Percentiles rank a stretch among this genome's conserved stretches.
Conservation (phyloP, 1,140 invertebrate genomes). For the Theocolax elegans region DNA sequence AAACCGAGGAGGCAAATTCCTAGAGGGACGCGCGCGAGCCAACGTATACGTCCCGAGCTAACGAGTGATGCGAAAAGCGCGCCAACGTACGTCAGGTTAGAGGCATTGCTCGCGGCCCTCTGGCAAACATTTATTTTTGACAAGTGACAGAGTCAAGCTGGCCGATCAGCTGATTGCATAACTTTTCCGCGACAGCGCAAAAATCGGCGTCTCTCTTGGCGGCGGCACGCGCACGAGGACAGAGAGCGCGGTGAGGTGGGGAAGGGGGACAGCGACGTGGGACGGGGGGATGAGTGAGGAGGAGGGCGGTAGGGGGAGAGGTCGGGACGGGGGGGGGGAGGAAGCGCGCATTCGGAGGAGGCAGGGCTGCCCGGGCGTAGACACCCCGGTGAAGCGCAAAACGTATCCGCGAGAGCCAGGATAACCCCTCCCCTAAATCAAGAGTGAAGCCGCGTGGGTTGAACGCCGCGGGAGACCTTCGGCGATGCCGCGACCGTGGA, state of each 20-base stretch:
- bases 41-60: too few relatives aligned
- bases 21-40: too few relatives aligned
- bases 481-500: neutral
- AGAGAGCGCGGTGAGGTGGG: too few relatives aligned
- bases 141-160: slow-evolving; percentile 58
- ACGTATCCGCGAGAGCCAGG: too few relatives aligned
- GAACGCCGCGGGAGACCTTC: too few relatives aligned
- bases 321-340: neutral
- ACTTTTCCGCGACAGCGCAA: slow-evolving; percentile 56
- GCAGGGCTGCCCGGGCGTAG: too few relatives aligned
- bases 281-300: neutral
- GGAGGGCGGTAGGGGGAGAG: neutral
- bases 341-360: neutral
- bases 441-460: too few relatives aligned
- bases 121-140: slow-evolving; percentile 65
- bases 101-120: neutral
- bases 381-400: too few relatives aligned
- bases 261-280: too few relatives aligned
- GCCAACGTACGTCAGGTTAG: slow-evolving; percentile 51
- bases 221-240: neutral
- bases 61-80: slow-evolving; percentile 28
- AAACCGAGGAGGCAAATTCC: too few relatives aligned
- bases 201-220: slow-evolving; percentile 15
- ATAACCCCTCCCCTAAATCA: too few relatives aligned
- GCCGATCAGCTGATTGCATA: slow-evolving; percentile 69